Conservation (phyloP, 2,113 vertebrate genomes). For the Trogon melanurus region DNA sequence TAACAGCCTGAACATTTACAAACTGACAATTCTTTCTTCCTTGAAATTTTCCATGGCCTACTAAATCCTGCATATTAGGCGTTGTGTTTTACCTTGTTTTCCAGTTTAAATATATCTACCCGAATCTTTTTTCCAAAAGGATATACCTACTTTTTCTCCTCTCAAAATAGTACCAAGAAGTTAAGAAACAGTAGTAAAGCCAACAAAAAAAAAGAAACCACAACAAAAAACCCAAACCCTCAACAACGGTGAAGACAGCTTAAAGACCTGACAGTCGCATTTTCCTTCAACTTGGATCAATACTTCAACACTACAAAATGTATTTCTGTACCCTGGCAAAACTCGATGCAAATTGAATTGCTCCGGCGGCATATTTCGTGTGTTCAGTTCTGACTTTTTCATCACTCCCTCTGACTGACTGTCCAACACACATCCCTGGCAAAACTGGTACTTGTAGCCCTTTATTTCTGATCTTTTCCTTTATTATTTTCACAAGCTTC, state of each 20-base stretch:
- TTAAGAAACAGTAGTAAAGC: background rate
- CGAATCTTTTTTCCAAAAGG: background rate
- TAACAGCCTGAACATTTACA: background rate
- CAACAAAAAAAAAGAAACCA: background rate
- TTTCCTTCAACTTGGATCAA: background rate
- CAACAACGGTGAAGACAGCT: background rate
- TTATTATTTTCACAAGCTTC: background rate
- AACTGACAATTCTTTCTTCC: background rate
- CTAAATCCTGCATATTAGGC: background rate
- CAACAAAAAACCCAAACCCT: no score
- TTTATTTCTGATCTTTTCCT: background rate
- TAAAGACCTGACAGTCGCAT: background rate
- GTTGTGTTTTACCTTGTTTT: background rate
- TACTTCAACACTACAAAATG: no score
- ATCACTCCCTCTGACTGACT: background rate
- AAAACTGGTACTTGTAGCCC: background rate
- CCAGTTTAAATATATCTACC: background rate
- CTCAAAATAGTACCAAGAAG: background rate
- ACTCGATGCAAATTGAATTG: background rate
- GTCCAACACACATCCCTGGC: background rate
- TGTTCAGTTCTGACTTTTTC: background rate
- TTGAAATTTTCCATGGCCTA: background rate
- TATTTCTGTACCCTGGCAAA: background rate
- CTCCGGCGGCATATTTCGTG: background rate
- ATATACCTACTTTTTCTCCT: rapidly evolving